Evolutionary conservation across 1,140 invertebrate species (phyloP), one percentile per base, ranked within the genome.

Genomic region (Trinorchestia longiramus): DNA sequence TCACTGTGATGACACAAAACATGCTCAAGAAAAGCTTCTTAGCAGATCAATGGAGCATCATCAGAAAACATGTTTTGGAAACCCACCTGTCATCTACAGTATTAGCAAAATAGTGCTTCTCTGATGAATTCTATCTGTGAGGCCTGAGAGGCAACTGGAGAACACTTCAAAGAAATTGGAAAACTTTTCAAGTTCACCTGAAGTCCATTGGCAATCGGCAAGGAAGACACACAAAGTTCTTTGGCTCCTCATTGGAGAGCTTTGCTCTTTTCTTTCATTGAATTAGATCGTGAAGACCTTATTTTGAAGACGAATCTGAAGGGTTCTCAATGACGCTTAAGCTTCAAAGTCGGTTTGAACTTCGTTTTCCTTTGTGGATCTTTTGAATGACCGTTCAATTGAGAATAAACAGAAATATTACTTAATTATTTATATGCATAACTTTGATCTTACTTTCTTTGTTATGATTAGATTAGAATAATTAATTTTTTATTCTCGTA

Each of bases 171-270:
- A 91, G 41, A 44, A 91, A 91, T 91, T 91, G 43, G 43, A 44
- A 91, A 91, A 91, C 41, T 91, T 91, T 43, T 43, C 88, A 44
- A 91, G 43, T 43, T 91, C 88, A 17, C 88, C 88, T 19, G 88
- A 44, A 44, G 43, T 91, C 88, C 41, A 42, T 91, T 42, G 41
- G 17, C 88, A 91, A 91, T 91, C 88, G 43, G 88, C 88, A 42
- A 19, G 43, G 41, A 91, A 91, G 88, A 91, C 88, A 91, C 41
- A 91, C 88, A 91, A 41, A 91, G 88, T 42, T 91, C 88, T 42
- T 42, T 91, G 3, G 3, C 28, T 43, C 43, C 43, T 36, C 88
- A 91, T 91, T 91, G 28, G 43, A 44, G 19, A 91, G 88, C 88
- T 43, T 43, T 91, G 88, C 43, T 91, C 87, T 43, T 77, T 43